Evolutionary conservation across 2,888 invertebrate genomes (phyloP).

Genomic region (Acleris sparsana): DNA sequence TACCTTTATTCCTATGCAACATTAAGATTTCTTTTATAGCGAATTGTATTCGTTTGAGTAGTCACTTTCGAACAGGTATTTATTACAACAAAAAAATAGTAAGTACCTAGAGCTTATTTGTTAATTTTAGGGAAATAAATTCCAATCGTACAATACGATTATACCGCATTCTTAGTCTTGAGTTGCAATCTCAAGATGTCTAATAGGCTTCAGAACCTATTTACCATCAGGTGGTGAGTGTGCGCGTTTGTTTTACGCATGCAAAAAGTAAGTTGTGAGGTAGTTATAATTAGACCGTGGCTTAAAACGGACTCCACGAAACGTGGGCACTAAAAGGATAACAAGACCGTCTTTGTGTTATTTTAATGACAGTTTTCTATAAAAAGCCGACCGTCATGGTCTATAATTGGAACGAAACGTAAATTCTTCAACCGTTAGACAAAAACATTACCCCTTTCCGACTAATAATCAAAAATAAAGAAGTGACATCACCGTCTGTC

Average conservation of each 20-base stretch:
- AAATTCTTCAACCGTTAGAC: conserved; percentile 46
- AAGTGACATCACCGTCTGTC: conserved; percentile 79
- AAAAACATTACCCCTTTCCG: conserved; percentile 69
- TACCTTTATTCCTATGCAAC: conserved; percentile 45
- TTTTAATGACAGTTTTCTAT: conserved; percentile 21
- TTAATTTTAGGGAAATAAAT: too few species aligned
- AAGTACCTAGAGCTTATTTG: too few species aligned
- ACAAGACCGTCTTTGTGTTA: conserved; percentile 15
- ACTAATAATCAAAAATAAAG: conserved; percentile 67
- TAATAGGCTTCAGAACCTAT: too few species aligned
- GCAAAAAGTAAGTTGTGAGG: too few species aligned
- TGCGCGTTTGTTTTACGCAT: too few species aligned
- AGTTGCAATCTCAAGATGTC: too few species aligned
- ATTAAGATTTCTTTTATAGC: conserved; percentile 8
- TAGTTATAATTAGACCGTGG: too few species aligned
- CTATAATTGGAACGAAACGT: conserved; percentile 51
- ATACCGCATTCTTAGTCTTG: too few species aligned
- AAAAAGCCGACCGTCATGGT: conserved; percentile 42
- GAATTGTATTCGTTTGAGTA: not conserved
- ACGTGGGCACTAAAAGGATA: conserved; percentile 2
- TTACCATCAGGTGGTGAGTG: too few species aligned
- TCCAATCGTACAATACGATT: too few species aligned
- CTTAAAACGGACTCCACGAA: not conserved
- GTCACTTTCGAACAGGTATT: too few species aligned
- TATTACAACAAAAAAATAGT: too few species aligned